Evolutionary conservation across 2,797 vertebrate species (phyloP).

Genomic region (Cottoperca gobio): DNA sequence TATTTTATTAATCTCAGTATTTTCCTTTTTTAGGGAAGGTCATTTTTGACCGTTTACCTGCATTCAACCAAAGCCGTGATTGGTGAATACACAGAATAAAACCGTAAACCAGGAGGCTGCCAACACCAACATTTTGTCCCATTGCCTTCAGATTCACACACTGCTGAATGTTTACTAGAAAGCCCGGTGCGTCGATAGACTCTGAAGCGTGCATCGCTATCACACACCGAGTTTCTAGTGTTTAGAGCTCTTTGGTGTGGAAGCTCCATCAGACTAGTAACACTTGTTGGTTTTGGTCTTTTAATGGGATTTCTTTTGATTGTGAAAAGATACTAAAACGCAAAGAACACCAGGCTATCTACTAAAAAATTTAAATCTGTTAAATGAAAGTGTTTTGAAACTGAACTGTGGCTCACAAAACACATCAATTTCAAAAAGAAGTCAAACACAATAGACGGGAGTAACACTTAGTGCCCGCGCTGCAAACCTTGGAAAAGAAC

Average conservation of each 20-base stretch:
- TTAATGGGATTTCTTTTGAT: not conserved
- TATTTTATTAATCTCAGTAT: too few relatives aligned
- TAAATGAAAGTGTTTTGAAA: not conserved
- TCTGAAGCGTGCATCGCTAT: too few relatives aligned
- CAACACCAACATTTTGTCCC: too few relatives aligned
- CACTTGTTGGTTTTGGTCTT: not conserved
- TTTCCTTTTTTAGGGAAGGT: too few relatives aligned
- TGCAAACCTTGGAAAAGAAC: constrained; percentile 23
- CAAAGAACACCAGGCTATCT: not conserved
- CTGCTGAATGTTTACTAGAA: too few relatives aligned
- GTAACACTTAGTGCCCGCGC: not conserved
- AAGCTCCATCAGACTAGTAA: not conserved
- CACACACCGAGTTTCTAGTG: too few relatives aligned
- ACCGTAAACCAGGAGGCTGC: too few relatives aligned
- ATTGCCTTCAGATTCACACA: too few relatives aligned
- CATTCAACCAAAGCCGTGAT: too few relatives aligned
- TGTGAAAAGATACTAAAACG: not conserved
- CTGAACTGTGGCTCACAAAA: not conserved
- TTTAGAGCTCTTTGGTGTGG: not conserved
- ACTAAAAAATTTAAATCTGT: not conserved
- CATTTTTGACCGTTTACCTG: too few relatives aligned
- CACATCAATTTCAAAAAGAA: constrained; percentile 8
- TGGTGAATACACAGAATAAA: too few relatives aligned
- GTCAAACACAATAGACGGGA: constrained; percentile 13
- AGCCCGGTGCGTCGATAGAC: too few relatives aligned